Conservation (phyloP, 2,888 invertebrate species). For the Drosophila anomelani region DNA sequence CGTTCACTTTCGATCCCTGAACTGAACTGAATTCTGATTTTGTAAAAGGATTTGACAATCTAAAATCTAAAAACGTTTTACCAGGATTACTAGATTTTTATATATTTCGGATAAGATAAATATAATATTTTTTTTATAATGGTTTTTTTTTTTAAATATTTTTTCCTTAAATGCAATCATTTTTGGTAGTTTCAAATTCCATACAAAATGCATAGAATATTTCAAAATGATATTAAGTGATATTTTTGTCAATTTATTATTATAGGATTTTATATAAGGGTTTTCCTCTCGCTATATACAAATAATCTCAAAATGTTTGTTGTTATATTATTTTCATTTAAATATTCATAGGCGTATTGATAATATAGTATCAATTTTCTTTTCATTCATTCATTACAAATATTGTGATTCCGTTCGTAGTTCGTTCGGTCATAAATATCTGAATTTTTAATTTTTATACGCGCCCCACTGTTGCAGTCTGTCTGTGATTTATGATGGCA, state of each 20-base stretch:
- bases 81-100: neutral
- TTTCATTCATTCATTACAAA: slow-evolving; percentile 16
- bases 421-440: neutral
- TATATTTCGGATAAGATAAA: neutral
- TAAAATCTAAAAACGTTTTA: neutral
- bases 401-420: neutral
- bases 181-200: neutral
- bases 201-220: neutral
- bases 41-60: too few species aligned
- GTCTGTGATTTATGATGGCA: slow-evolving; percentile 66
- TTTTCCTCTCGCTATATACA: neutral
- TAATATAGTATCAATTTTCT: neutral
- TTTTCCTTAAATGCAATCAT: neutral
- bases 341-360: neutral
- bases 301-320: neutral
- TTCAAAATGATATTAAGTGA: neutral
- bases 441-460: neutral
- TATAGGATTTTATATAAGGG: neutral
- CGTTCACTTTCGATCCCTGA: neutral
- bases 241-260: neutral
- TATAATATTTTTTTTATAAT: too few species aligned
- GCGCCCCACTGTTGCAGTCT: slow-evolving; percentile 56
- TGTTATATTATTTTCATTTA: neutral
- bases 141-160: too few species aligned
- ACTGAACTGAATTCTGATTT: neutral